Base-by-base conservation (phyloP, 2,113 vertebrate species). In the Pygoscelis antarcticus region DNA sequence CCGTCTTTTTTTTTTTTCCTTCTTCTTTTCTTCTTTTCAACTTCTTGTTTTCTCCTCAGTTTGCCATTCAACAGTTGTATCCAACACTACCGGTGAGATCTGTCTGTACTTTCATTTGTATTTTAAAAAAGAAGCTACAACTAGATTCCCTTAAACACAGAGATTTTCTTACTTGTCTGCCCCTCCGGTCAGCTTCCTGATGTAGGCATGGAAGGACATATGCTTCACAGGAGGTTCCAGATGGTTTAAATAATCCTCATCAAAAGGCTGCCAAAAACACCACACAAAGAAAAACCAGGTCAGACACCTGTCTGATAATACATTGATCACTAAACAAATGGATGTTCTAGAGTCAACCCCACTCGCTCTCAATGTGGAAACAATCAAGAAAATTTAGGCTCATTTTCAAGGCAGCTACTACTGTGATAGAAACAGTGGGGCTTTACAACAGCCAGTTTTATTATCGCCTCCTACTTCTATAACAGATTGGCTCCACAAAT, bases 141-240 rank as follows among this genome's bases (percentile, higher is more conserved):
- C 11, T 25, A 72, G 76, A 87, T 83, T 83, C 83, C 91, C 87
- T 84, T 27, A 91, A 95, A 92, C 10, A 42, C 57, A 22, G 30
- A 46, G 40, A 57, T 72, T 46, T 78, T 44, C 99, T 99, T 97
- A 99, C 99, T 99, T 99, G 97, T 99, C 99, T 6, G 99, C 99
- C 36, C 99, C 99, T 30, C 99, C 99, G 0, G 99, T 99, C 98
- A 99, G 98, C 97, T 99, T 99, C 91, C 99, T 99, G 96, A 99
- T 99, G 96, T 99, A 99, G 76, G 99, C 99, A 85, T 99, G 99
- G 98, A 99, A 99, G 83, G 99, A 99, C 99, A 99, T 99, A 97
- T 99, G 99, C 98, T 99, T 99, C 97, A 99, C 99, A 6, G 99
- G 99, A 25, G 99, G 99, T 96, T 99, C 99, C 29, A 99, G 98